Evolutionary conservation across 1,140 invertebrate genomes (phyloP), one percentile per base, ranked within the genome.

Genomic region (Diuraphis noxia): DNA sequence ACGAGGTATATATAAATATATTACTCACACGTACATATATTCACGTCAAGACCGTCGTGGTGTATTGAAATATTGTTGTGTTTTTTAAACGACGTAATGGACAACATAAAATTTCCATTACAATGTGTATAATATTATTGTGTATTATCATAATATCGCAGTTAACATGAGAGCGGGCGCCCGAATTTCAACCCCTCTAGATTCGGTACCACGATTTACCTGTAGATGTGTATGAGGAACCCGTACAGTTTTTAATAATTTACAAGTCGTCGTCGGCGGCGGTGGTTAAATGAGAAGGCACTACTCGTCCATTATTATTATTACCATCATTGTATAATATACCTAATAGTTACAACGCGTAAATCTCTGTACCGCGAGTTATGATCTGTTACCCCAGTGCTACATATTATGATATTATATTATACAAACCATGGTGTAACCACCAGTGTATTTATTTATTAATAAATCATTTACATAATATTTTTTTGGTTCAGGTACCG

Each of bases 31-130:
- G n/a, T n/a, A n/a, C n/a, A 38, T 38, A 30, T 38, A 40, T 9
- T 9, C 13, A 38, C 79, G 38, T 19, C 36, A 38, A 72, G 36
- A 13, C 9, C 23, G 23, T 25, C 38, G 9, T 43, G 82, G 30
- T 46, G 8, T 46, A 34, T 85, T 85, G 43, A 85, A 43, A 85
- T 72, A 46, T 85, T 85, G 19, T 85, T 85, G 21, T 85, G 30
- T 72, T 72, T n/a, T 46, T 34, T 9, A n/a, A 46, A 82, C 79
- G 79, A 41, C 17, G 41, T 46, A 85, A 85, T n/a, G 41, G 41
- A 41, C 41, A 46, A 85, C 41, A 34, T 85, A 46, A 85, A 85
- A 85, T 85, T 85, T 85, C 82, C 82, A 85, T 85, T 46, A 85
- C 82, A 85, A 85, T 85, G 13, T 72, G n/a, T 72, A 85, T 38